Evolutionary conservation across 2,888 invertebrate genomes (phyloP).

Genomic region (Agonopterix subpropinquella): DNA sequence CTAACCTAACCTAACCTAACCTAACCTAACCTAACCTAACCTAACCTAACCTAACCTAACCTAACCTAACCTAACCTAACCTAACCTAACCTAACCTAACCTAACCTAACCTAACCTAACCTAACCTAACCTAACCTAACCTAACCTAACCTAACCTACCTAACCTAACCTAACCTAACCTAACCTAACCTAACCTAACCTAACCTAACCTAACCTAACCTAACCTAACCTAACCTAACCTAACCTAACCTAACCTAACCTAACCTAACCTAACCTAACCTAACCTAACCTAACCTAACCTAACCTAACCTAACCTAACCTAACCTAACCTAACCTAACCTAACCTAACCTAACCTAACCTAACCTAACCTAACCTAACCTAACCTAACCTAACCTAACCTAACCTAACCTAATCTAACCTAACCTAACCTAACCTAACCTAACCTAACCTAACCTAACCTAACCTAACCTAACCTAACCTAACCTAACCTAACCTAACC

Average conservation of each 20-base stretch:
- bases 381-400: conserved; percentile 8
- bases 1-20: conserved; percentile 17
- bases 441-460: conserved; percentile 18
- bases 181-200: conserved; percentile 13
- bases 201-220: conserved; percentile 17
- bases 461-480: conserved; percentile 18
- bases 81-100: conserved; percentile 13
- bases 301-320: conserved; percentile 15
- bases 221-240: conserved; percentile 12
- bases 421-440: conserved; percentile 14
- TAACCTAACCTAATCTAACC: conserved; percentile 15
- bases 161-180: conserved; percentile 9
- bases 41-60: conserved; percentile 14
- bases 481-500: conserved; percentile 14
- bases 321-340: conserved; percentile 15
- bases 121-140: conserved; percentile 7
- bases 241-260: conserved; percentile 18
- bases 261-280: conserved; percentile 18
- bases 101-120: conserved; percentile 15
- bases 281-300: conserved; percentile 12
- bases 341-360: conserved; percentile 15
- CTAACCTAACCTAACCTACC: conserved; percentile 9
- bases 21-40: conserved; percentile 15
- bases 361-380: conserved; percentile 5
- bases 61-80: conserved; percentile 7